Percentiles rank a stretch among this genome's conserved stretches.
Evolutionary conservation across 1,140 invertebrate genomes (phyloP).

Genomic region (Ephestia elutella): DNA sequence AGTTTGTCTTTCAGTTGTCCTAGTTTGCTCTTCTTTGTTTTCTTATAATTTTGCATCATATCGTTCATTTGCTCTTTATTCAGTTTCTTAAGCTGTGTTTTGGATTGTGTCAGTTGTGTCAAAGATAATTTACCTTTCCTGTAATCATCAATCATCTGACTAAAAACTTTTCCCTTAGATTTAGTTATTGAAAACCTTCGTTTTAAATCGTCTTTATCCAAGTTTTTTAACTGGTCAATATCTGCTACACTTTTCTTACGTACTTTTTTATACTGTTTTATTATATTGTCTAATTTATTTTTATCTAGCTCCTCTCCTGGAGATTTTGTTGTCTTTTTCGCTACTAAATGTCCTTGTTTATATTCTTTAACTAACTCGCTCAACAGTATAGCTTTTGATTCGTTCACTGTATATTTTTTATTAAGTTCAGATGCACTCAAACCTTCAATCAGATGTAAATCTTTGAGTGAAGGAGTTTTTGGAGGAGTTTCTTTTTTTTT

Average conservation of each 20-base stretch:
- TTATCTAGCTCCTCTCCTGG: slow-evolving; percentile 24
- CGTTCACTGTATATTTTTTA: slow-evolving; percentile 25
- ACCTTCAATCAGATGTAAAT: slow-evolving; percentile 14
- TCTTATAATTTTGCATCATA: slow-evolving; percentile 11
- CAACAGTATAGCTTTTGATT: slow-evolving; percentile 30
- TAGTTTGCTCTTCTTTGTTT: background rate
- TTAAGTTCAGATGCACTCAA: slow-evolving; percentile 7
- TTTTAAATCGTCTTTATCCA: slow-evolving; percentile 16
- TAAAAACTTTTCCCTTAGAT: slow-evolving; percentile 8
- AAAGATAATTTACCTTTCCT: slow-evolving; percentile 16
- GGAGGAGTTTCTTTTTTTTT: too few relatives aligned
- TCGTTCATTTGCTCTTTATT: slow-evolving; percentile 14
- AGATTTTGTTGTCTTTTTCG: slow-evolving; percentile 20
- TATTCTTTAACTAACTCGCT: slow-evolving; percentile 30
- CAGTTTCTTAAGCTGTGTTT: slow-evolving; percentile 8
- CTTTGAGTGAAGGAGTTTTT: slow-evolving; percentile 4
- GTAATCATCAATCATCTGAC: slow-evolving; percentile 15
- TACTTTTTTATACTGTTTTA: slow-evolving; percentile 25
- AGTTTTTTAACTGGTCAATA: slow-evolving; percentile 6
- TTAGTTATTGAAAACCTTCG: slow-evolving; percentile 11
- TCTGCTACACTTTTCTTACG: slow-evolving; percentile 14
- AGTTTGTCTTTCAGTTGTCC: background rate
- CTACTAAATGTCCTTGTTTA: slow-evolving; percentile 27
- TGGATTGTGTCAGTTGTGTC: slow-evolving; percentile 2
- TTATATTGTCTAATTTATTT: slow-evolving; percentile 24